A percentile compares a stretch with the other conserved stretches of the same genome.
These are phyloP conservation scores for Catagonus wagneri DNA, from an alignment of 2,113 vertebrate species.

Conservation along the genomic window DNA sequence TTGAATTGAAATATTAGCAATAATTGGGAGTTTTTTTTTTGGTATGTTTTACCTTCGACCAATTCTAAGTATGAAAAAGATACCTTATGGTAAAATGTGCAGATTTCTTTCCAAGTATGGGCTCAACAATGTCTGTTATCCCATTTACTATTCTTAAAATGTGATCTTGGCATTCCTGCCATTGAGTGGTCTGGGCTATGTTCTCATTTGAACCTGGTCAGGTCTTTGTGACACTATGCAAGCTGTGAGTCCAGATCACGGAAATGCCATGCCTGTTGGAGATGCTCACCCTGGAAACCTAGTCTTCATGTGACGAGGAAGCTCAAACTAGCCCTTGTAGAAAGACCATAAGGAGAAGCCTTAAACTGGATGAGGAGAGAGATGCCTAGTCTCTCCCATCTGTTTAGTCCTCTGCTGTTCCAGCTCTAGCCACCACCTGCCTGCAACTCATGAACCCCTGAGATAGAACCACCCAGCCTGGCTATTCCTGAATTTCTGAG, in stretches of 20 bases:
- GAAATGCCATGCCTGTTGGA: background rate
- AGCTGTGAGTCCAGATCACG: background rate
- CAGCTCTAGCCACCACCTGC: background rate
- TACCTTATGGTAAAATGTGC: background rate
- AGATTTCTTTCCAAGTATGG: background rate
- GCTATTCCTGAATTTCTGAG: background rate
- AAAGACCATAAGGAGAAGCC: background rate
- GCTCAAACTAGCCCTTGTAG: background rate
- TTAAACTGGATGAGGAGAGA: background rate
- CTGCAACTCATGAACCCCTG: background rate
- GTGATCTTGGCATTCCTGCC: background rate
- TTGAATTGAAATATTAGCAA: slow-evolving; percentile 14
- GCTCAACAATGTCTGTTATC: background rate
- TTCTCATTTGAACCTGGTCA: background rate
- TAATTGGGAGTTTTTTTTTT: slow-evolving; percentile 21
- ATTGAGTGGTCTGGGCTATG: background rate
- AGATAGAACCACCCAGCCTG: background rate
- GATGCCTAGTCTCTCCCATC: background rate
- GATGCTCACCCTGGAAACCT: background rate
- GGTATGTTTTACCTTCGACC: background rate
- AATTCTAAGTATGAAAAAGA: slow-evolving; percentile 13
- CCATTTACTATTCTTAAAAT: background rate
- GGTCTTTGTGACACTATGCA: background rate
- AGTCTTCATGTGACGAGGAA: background rate
- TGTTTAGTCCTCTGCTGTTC: background rate